Base-by-base conservation (phyloP, 2,113 vertebrate genomes). In the Terrapene triunguis region DNA sequence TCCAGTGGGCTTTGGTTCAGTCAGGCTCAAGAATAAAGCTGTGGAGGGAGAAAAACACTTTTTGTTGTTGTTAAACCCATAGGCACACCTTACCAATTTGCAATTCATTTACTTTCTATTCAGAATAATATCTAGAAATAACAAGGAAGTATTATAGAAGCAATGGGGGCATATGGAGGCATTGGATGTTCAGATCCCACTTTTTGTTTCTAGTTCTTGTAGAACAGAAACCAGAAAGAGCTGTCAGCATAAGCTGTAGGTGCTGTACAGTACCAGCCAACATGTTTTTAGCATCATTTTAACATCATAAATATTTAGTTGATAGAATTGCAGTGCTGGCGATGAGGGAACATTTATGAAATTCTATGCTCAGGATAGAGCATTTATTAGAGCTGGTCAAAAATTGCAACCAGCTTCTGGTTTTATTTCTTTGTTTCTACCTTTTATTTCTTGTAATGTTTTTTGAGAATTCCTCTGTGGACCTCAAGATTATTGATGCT, bases 371-470 rank as follows among this genome's bases (percentile, higher is more conserved):
- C 42, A 51, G 19, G 27, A 95, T 85, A 83, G 55, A 82, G 38
- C 6, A 1, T 85, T 94, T 91, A 69, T 44, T 76, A 12, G n/a
- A 91, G 57, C 48, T 38, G 91, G 38, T 78, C 42, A 85, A 88
- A 38, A 22, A 83, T 85, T 69, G 85, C 27, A 94, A 76, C 4
- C 10, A 3, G 1, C 79, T 96, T 90, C 55, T 76, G 24, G 6
- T 85, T 96, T 92, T 87, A 53, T 95, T 91, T 91, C 42, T 92
- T 82, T 80, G 76, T 81, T 48, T 72, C 42, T 51, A 12, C 53
- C 22, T 83, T 87, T 82, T 54, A 53, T 92, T 94, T 94, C 65
- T 17, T 44, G 48, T n/a, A 24, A 7, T 0, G 0, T 93, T 42
- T 78, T 96, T 81, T 93, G 84, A 44, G 85, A 80, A 84, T 94